Conservation (phyloP, 2,113 vertebrate species). For the Ifrita kowaldi region DNA sequence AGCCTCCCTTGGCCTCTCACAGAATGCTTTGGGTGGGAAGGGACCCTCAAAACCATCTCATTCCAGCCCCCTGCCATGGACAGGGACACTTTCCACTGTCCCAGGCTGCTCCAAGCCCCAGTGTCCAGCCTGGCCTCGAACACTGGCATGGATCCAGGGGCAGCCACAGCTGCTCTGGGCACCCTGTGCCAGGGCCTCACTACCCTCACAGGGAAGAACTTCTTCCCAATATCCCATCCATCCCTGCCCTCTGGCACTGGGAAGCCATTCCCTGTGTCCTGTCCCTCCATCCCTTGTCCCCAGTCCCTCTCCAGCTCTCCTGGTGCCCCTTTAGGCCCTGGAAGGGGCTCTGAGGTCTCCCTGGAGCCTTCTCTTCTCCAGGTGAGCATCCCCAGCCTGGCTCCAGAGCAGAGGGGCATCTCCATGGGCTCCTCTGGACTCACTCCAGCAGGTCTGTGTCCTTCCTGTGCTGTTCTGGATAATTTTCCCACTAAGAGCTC, state of each 20-base stretch:
- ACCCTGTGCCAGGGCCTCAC: background rate
- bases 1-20: background rate
- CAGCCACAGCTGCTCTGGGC: background rate
- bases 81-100: background rate
- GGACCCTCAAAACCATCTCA: background rate
- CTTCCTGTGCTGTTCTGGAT: background rate
- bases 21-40: background rate
- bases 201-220: background rate
- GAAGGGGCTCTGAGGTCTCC: background rate
- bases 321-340: background rate
- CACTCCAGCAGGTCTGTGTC: background rate
- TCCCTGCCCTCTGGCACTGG: background rate
- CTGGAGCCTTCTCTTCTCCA: background rate
- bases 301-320: background rate
- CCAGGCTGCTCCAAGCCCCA: background rate
- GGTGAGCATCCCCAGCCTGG: background rate
- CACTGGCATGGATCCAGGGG: background rate
- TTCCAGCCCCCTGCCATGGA: background rate
- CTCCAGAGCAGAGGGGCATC: background rate
- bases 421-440: background rate
- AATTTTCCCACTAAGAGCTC: background rate
- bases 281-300: background rate
- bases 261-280: background rate
- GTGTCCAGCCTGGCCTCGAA: background rate
- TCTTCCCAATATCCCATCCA: background rate